Evolutionary conservation across 2,888 invertebrate genomes (phyloP), one percentile per base, ranked within the genome.

Genomic region (Phortica magna): DNA sequence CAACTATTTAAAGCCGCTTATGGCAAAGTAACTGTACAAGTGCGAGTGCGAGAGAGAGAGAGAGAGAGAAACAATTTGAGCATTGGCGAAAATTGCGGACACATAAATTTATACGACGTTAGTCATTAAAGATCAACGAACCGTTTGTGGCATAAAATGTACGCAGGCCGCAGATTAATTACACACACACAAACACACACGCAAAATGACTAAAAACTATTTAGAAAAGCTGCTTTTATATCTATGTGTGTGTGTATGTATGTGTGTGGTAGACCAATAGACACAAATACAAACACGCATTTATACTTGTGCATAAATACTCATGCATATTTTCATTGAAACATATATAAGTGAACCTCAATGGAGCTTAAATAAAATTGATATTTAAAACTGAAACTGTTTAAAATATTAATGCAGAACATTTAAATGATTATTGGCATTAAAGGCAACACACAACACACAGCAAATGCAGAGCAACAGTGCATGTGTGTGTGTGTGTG

Each of bases 371-470:
- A 87, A 78, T 83, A 81, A 88, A 85, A 85, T 85, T 88, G 88
- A 87, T 85, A 86, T 85, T 88, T 88, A 85, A 85, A 88, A 84
- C 80, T 80, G 71, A 73, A 79, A 74, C 80, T 79, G 80, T 80
- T 82, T 86, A 78, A 83, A 88, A 85, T 87, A 85, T 87, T 88
- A 85, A 87, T 87, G 87, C 82, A 85, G 79, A 86, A 83, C 87
- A 88, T 85, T 85, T 88, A 87, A 88, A 88, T 88, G 84, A 85
- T 88, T 83, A 87, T 84, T 31, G 80, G 78, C 77, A 55, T 31
- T 65, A 42, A 72, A 48, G 31, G 12, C 9, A 75, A 75, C 42
- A 75, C 42, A 73, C 64, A 65, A n/a, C 7, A 73, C 42, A 17
- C 73, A 67, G 64, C 41, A 39, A 14, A 22, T 14, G 22, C 22